Base-by-base conservation (phyloP, 2,797 vertebrate species). In the Cephalopachus bancanus region DNA sequence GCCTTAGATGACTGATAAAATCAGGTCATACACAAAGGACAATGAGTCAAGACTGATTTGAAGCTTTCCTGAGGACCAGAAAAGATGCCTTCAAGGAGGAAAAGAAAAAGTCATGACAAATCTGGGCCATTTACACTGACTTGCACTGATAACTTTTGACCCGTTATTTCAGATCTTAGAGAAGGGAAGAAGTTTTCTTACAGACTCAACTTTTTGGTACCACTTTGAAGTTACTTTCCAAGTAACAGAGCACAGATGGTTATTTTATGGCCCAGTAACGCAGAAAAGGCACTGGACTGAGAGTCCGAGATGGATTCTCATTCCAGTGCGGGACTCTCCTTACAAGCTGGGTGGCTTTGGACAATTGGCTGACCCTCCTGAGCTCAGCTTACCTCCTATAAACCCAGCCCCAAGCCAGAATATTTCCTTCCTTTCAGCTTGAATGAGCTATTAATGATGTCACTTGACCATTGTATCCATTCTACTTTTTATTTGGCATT, bases 401-500 rank as follows among this genome's bases (percentile, higher is more conserved):
- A 94, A 65, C 12, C 33, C 80, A 76, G 49, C n/a, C 2, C 8
- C 55, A 5, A 16, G 53, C 33, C 7, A 33, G 60, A 67, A 55
- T 2, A 26, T 57, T 10, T 76, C 2, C 3, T 60, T 75, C 26
- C 55, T 74, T 84, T 71, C 16, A 57, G 11, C 19, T 20, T n/a
- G 75, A 49, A 24, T 24, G 74, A 89, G 44, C 44, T 44, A n/a
- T 85, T n/a, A 89, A 93, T 24, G 67, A 71, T 53, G 80, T 37
- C 71, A 71, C 28, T 71, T 69, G 44, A 14, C 30, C 44, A 49
- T 15, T 74, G 26, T 55, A 49, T 51, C n/a, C 98, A 96, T 93
- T 95, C 98, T 98, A 98, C 96, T 93, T 94, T 98, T 98, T 98
- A 99, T 99, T 99, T 98, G 97, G 87, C 96, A 97, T 95, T 98